A percentile compares a stretch with the other conserved stretches of the same genome.
These are phyloP conservation scores for Oryzias curvinotus DNA, from an alignment of 2,113 vertebrate genomes.

Conservation along the genomic window DNA sequence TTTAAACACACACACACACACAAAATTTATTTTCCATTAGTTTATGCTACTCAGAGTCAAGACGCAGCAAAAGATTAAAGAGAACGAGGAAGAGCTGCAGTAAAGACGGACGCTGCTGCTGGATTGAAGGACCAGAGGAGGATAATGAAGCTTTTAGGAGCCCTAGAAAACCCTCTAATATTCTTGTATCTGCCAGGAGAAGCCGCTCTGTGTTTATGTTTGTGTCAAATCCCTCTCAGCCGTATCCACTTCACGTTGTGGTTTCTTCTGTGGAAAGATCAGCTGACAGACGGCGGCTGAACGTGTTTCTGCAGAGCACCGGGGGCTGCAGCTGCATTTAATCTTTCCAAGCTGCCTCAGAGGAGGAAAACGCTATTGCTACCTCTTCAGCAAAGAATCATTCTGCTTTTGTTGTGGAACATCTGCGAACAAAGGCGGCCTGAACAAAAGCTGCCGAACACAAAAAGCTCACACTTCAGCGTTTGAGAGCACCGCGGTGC, in stretches of 20 bases:
- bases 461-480: constrained; percentile 10
- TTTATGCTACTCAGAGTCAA: too few species aligned
- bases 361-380: constrained; percentile 13
- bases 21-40: too few species aligned
- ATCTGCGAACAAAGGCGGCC: constrained; percentile 27
- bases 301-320: constrained; percentile 27
- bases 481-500: neutral
- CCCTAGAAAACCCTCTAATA: too few species aligned
- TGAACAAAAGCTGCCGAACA: neutral
- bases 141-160: too few species aligned
- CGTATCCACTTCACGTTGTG: constrained; percentile 19
- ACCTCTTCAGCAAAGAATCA: constrained; percentile 25
- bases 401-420: constrained; percentile 21
- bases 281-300: constrained; percentile 14
- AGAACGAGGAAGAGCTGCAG: too few species aligned
- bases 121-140: too few species aligned
- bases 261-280: constrained; percentile 18
- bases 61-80: too few species aligned
- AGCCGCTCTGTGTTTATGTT: constrained; percentile 12
- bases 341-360: constrained; percentile 24
- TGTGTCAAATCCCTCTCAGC: constrained; percentile 2
- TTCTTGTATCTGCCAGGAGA: too few species aligned
- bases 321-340: constrained; percentile 11
- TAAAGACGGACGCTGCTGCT: too few species aligned
- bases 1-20: too few species aligned